Evolutionary conservation across 2,888 invertebrate species (phyloP), one percentile per base, ranked within the genome.

Genomic region (Abrostola tripartita): DNA sequence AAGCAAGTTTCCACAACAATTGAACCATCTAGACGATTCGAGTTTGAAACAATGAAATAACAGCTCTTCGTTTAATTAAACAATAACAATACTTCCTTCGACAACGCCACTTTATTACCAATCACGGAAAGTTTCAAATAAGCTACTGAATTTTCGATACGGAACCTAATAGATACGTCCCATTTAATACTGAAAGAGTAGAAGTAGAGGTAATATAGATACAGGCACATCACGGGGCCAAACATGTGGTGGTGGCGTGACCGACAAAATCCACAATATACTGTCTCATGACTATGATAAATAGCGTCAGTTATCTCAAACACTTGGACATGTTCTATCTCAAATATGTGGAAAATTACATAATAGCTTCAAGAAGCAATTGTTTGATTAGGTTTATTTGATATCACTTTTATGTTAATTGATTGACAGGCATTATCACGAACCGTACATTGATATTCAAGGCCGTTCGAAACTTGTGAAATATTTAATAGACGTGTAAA

Each of bases 211-310:
- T 8, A 37, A 44, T 40, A 51, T 53, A 12, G 36, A 37, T 44
- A 24, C 24, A 24, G 44, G 40, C 52, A 56, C 37, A 63, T 61
- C 71, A 74, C 62, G 71, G 71, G 52, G 37, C 53, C 11, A 4
- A 52, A 10, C 79, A 78, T 61, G 69, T 36, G 49, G 41, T n/a
- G 11, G 37, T 42, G 49, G 53, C 66, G 59, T 75, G 76, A 63
- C 35, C 35, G 24, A 52, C 64, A 14, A 56, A 66, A 61, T 61
- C 36, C 68, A 52, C 53, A 58, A 55, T 37, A 50, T 61, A 65
- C 51, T 62, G 70, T 64, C 61, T 57, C 51, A 58, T 62, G 38
- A 24, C 40, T 68, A 47, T 65, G 59, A 61, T 64, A 74, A 68
- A 68, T 51, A 14, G 44, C 54, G 37, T 64, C 40, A 38, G 53